Evolutionary conservation across 2,888 invertebrate species (phyloP).

Genomic region (Drosophila quasianomalipes): DNA sequence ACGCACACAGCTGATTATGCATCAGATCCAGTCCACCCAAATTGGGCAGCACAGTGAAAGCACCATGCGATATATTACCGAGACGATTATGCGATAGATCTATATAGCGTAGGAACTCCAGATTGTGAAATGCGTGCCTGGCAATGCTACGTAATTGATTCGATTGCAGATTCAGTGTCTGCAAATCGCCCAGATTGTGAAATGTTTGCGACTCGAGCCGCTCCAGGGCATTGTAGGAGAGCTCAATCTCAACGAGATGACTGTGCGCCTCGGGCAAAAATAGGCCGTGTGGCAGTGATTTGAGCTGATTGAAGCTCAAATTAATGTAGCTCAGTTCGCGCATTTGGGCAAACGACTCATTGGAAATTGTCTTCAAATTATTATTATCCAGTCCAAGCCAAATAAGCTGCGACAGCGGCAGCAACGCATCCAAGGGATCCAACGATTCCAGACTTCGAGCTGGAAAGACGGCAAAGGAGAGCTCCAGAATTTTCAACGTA

Average conservation of each 20-base stretch:
- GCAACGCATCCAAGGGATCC: constrained; percentile 92
- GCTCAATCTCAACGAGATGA: constrained; percentile 91
- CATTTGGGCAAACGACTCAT: constrained; percentile 90
- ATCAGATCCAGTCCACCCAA: constrained; percentile 93
- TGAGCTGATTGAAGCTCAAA: constrained; percentile 93
- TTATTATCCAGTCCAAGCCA: constrained; percentile 96
- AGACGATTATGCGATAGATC: constrained; percentile 94
- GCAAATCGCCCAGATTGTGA: constrained; percentile 89
- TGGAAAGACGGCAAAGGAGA: constrained; percentile 93
- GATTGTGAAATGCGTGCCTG: constrained; percentile 90
- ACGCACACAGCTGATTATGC: constrained; percentile 90
- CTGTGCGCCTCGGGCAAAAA: constrained; percentile 90
- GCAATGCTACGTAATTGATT: constrained; percentile 91
- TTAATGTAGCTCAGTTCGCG: constrained; percentile 92
- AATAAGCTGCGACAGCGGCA: constrained; percentile 90
- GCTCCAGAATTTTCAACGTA: constrained; percentile 92
- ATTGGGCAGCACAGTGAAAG: constrained; percentile 91
- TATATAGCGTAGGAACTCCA: constrained; percentile 92
- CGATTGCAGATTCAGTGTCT: constrained; percentile 92
- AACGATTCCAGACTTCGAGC: constrained; percentile 82
- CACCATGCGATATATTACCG: constrained; percentile 89
- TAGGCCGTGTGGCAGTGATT: constrained; percentile 89
- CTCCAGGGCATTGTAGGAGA: constrained; percentile 93
- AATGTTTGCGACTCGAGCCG: constrained; percentile 90
- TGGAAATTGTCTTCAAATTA: constrained; percentile 90